These are phyloP conservation scores for Caligus rogercresseyi DNA, from an alignment of 1,140 invertebrate species.

Conservation along the genomic window DNA sequence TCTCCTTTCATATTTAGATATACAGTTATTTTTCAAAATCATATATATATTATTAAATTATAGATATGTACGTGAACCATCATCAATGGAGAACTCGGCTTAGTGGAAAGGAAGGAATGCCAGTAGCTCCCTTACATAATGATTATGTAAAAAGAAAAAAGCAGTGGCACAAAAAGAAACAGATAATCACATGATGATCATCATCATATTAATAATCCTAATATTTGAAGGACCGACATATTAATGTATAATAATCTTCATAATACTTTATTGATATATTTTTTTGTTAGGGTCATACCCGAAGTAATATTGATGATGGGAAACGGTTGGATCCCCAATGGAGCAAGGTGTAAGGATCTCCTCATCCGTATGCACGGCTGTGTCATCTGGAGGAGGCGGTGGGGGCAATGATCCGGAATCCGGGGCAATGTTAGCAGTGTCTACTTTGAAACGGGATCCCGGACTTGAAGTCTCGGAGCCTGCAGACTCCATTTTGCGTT, in stretches of 20 bases:
- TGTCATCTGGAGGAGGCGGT: background rate
- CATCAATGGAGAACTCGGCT: no score
- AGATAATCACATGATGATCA: no score
- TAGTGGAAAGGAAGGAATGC: no score
- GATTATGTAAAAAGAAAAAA: no score
- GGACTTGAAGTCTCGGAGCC: background rate
- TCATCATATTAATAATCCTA: no score
- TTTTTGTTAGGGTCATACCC: background rate
- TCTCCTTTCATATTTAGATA: no score
- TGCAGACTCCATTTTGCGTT: no score
- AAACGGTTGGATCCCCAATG: background rate
- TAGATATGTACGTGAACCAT: no score
- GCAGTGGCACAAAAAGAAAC: no score
- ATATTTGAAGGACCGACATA: background rate
- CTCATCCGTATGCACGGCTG: background rate
- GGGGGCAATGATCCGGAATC: background rate
- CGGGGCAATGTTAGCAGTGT: constrained; percentile 20
- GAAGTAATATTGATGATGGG: background rate
- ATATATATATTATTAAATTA: no score
- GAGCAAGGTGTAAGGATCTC: background rate
- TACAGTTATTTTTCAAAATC: no score
- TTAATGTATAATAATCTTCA: background rate
- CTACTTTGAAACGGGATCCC: constrained; percentile 22
- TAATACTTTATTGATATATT: background rate
- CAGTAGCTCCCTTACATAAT: no score